phyloP scores from a whole-genome alignment of 2,888 invertebrate genomes.

The Hydraecia micacea region DNA sequence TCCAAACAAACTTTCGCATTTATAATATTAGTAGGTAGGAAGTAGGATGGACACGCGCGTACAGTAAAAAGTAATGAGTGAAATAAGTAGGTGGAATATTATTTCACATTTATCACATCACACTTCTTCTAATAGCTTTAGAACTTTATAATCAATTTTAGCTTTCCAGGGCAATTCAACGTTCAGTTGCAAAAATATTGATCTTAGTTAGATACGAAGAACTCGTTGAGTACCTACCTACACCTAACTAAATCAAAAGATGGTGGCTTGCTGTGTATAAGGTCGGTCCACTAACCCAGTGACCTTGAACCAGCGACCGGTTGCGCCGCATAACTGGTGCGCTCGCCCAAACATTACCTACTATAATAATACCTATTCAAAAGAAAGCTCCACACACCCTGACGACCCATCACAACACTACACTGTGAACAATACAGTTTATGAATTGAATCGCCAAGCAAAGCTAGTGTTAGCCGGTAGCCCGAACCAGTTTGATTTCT shows the following conservation, averaged over 20 bases:
- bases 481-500: neutral
- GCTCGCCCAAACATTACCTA: slow-evolving; percentile 64
- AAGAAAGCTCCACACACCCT: slow-evolving; percentile 52
- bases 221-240: slow-evolving; percentile 1
- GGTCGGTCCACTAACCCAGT: slow-evolving; percentile 84
- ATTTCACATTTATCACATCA: neutral
- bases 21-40: neutral
- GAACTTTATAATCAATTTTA: neutral
- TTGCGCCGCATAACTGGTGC: slow-evolving; percentile 79
- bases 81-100: neutral
- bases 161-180: neutral
- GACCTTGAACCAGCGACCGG: slow-evolving; percentile 84
- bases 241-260: slow-evolving; percentile 28
- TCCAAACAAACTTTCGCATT: too few relatives aligned
- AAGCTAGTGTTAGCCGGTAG: neutral
- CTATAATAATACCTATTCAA: slow-evolving; percentile 56
- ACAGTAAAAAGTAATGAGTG: neutral
- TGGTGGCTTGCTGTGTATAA: slow-evolving; percentile 36
- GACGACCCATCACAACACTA: slow-evolving; percentile 21
- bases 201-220: neutral
- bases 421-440: slow-evolving; percentile 1
- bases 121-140: neutral
- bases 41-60: neutral
- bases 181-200: neutral
- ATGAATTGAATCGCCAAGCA: slow-evolving; percentile 29